Evolutionary conservation across 2,797 vertebrate genomes (phyloP), one percentile per base, ranked within the genome.

Genomic region (Hipposideros larvatus): DNA sequence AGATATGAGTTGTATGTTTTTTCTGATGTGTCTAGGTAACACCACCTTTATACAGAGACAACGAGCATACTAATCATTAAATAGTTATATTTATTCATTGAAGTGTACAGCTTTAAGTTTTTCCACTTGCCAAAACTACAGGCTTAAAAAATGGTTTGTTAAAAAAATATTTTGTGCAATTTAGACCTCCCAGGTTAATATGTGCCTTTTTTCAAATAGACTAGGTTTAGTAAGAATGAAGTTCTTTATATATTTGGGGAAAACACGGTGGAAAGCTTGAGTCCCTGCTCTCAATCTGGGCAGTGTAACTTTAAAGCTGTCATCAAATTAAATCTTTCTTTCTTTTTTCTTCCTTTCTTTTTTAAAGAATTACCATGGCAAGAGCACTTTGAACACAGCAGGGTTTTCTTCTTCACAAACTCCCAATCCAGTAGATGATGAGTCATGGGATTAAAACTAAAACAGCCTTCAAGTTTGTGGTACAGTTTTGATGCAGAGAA

Each of bases 381-480:
- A 96, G 97, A 93, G 77, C 85, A 95, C 61, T 51, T 1, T 95
- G 93, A 97, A 87, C 11, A 34, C 91, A 37, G 74, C 74, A 97
- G 92, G 88, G 88, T 91, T 95, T 96, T 96, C 96, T 94, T 87
- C 92, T 92, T 63, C 92, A 0, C 97, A 59, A 84, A 65, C 87
- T 96, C 55, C 97, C 82, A 96, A n/a, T 91, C 83, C 90, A 93
- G 68, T 87, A 18, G 97, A 97, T 70, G 97, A 98, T 37, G 98
- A 98, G 86, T 98, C 98, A 14, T 98, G 98, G 98, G 98, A 98
- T 97, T 98, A 98, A 98, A 95, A 65, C 53, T 48, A 55, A 78
- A 87, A 65, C 46, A 90, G n/a, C 73, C 55, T 87, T 90, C 94
- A 95, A 88, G 73, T 89, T 87, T 96, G 41, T 90, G 80, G 77